A percentile compares a stretch with the other conserved stretches of the same genome.
These are phyloP conservation scores for Chascanopsetta lugubris DNA, from an alignment of 2,113 vertebrate species.

Conservation along the genomic window DNA sequence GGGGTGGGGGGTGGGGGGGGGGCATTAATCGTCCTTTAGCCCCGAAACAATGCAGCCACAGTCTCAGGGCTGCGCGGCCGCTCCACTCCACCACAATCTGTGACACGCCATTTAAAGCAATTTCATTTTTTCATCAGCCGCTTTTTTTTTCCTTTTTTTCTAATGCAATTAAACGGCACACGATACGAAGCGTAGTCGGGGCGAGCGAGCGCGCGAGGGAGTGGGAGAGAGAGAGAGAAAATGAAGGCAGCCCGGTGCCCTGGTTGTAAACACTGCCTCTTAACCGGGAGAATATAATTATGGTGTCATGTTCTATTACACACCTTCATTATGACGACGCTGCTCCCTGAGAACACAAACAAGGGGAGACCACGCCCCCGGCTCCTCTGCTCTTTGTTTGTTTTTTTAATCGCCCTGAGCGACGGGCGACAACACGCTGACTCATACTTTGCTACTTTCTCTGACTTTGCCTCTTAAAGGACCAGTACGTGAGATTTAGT, in stretches of 20 bases:
- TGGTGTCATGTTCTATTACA: slow-evolving; percentile 78
- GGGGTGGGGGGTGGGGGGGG: too few relatives aligned
- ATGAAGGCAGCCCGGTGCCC: slow-evolving; percentile 73
- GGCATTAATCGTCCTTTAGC: slow-evolving; percentile 73
- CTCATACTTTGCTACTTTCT: background rate
- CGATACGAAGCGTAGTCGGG: slow-evolving; percentile 57
- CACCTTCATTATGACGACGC: slow-evolving; percentile 71
- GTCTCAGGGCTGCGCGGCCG: slow-evolving; percentile 51
- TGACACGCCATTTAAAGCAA: slow-evolving; percentile 80
- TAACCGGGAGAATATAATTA: slow-evolving; percentile 78
- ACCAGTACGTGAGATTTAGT: too few relatives aligned
- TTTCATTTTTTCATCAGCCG: slow-evolving; percentile 56
- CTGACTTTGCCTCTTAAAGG: background rate
- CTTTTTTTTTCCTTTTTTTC: slow-evolving; percentile 44
- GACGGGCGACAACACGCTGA: background rate
- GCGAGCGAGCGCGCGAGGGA: slow-evolving; percentile 29
- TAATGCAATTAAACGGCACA: slow-evolving; percentile 74
- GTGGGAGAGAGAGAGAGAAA: slow-evolving; percentile 48
- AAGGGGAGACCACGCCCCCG: slow-evolving; percentile 51
- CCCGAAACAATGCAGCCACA: slow-evolving; percentile 42
- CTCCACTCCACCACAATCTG: slow-evolving; percentile 63
- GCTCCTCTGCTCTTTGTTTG: too few relatives aligned
- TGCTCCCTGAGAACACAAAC: slow-evolving; percentile 49
- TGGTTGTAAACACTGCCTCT: slow-evolving; percentile 76
- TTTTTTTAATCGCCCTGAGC: slow-evolving; percentile 34